phyloP scores from a whole-genome alignment of 2,888 invertebrate species.

The Rhodophaea formosa region DNA sequence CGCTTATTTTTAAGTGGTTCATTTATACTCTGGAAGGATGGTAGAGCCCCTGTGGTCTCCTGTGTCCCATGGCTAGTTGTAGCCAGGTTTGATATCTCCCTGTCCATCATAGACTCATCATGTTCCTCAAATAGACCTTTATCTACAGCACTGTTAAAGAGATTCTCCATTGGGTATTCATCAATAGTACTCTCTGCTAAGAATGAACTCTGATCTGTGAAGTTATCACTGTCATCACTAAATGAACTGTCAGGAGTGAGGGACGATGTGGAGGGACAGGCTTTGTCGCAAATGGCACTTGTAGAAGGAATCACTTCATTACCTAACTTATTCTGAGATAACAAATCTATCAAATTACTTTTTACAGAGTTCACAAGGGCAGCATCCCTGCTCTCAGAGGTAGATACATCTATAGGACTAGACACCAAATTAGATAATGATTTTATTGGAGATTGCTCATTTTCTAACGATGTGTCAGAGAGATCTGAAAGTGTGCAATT shows the following conservation, averaged over 20 bases:
- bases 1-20: constrained; percentile 75
- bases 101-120: constrained; percentile 73
- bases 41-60: constrained; percentile 61
- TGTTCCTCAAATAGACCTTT: constrained; percentile 74
- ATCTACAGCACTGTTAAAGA: constrained; percentile 75
- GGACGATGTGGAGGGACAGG: constrained; percentile 52
- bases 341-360: constrained; percentile 69
- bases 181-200: constrained; percentile 74
- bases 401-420: constrained; percentile 68
- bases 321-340: constrained; percentile 60
- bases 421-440: constrained; percentile 84
- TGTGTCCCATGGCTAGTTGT: constrained; percentile 72
- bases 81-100: constrained; percentile 74
- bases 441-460: constrained; percentile 82
- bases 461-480: constrained; percentile 58
- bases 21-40: constrained; percentile 72
- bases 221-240: constrained; percentile 72
- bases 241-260: constrained; percentile 68
- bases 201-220: constrained; percentile 74
- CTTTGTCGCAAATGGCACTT: constrained; percentile 57
- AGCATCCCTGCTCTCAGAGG: constrained; percentile 51
- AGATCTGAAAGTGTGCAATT: constrained; percentile 61
- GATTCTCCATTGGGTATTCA: constrained; percentile 77
- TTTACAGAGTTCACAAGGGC: constrained; percentile 62
- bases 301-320: constrained; percentile 61